Percentiles rank a stretch among this genome's conserved stretches.
phyloP scores from a whole-genome alignment of 2,888 invertebrate genomes.

The Diadegma fenestrale region DNA sequence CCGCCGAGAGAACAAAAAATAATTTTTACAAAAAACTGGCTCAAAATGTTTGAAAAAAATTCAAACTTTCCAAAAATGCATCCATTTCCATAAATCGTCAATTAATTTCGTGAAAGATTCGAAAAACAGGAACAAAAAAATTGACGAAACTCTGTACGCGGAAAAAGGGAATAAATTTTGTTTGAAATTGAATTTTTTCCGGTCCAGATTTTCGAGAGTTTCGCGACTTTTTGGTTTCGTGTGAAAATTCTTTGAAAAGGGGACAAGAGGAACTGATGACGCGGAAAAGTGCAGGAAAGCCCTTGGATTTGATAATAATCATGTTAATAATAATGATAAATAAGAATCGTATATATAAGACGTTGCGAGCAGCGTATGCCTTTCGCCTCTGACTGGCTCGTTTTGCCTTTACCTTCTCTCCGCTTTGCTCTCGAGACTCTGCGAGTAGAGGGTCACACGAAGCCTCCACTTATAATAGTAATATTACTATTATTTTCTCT shows the following conservation, averaged over 20 bases:
- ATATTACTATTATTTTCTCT: slow-evolving; percentile 51
- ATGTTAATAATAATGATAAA: background rate
- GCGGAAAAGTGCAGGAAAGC: background rate
- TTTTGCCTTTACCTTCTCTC: slow-evolving; percentile 38
- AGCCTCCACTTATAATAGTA: slow-evolving; percentile 47
- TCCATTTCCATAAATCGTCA: background rate
- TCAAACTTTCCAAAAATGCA: background rate
- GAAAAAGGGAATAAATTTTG: background rate
- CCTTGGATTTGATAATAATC: background rate
- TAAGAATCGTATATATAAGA: slow-evolving; percentile 10
- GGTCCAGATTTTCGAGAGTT: background rate
- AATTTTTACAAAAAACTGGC: too few relatives aligned
- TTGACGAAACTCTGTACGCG: background rate
- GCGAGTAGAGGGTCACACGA: slow-evolving; percentile 54
- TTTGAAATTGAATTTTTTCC: background rate
- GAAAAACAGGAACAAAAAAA: background rate
- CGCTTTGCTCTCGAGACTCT: slow-evolving; percentile 17
- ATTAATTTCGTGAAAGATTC: background rate
- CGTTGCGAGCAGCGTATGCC: slow-evolving; percentile 20
- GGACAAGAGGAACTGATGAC: background rate
- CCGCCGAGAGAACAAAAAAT: too few relatives aligned
- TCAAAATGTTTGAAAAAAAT: too few relatives aligned
- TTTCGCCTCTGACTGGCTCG: slow-evolving; percentile 42
- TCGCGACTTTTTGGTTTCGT: background rate
- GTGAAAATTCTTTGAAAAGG: too few relatives aligned